Base-by-base conservation (phyloP, 2,888 invertebrate species). In the Drosophila mettleri region DNA sequence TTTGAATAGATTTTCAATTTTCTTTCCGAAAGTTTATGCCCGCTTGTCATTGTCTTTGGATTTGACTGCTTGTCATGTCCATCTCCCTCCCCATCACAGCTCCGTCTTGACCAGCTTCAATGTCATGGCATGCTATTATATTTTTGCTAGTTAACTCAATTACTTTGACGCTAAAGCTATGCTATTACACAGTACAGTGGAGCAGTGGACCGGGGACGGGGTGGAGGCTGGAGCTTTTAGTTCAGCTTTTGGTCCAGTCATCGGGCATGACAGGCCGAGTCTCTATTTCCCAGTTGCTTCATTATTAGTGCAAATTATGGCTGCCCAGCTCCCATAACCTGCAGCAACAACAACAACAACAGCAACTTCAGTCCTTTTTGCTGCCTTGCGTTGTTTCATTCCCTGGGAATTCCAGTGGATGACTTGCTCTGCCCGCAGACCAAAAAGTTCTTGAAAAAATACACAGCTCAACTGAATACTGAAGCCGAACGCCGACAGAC, bases 1-100 rank as follows among this genome's bases (percentile, higher is more conserved):
- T 83, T 86, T 82, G 80, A 75, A 82, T 82, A 82, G 80, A 82
- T 80, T 83, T 82, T 82, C 80, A 86, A 82, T 82, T 75, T 80
- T 78, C 73, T 67, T 73, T 63, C 62, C 46, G 59, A 76, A 69
- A 65, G 69, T 69, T 72, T 60, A 65, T 69, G 43, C 60, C 39
- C 52, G 61, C 69, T 64, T 63, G 58, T 61, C 65, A 65, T 55
- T 72, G 70, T 65, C 58, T 67, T 24, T 22, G 29, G 9, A 43
- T 58, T 57, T 43, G 36, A 27, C 41, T 58, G 55, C 18, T 38
- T 41, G 54, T 34, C 51, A 45, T 41, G 24, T 33, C 46, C 8
- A 12, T 16, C 33, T 12, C 5, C 39, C 14, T 14, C 9, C 33
- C 20, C 29, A 2, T 20, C 24, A 29, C 9, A 53, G 29, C 29